Percentiles rank a stretch among this genome's conserved stretches.
Evolutionary conservation across 2,113 vertebrate genomes (phyloP).

Genomic region (Oreochromis aureus): DNA sequence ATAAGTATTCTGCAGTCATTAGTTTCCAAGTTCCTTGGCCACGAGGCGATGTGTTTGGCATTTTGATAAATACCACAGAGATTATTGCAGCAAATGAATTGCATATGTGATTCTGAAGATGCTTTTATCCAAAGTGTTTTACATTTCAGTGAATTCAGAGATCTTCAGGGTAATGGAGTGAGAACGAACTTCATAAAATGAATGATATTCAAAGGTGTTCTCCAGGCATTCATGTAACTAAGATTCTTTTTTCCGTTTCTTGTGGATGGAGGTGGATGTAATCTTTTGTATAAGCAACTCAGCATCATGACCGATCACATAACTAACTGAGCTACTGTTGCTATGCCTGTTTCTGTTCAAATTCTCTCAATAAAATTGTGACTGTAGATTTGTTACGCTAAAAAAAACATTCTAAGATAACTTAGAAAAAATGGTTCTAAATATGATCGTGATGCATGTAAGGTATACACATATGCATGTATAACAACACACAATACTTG

Average conservation of each 20-base stretch:
- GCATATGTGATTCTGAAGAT: neutral
- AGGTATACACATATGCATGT: neutral
- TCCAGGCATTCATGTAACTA: neutral
- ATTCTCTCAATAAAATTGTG: neutral
- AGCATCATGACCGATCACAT: neutral
- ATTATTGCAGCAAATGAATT: neutral
- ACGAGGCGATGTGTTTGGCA: neutral
- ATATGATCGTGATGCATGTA: neutral
- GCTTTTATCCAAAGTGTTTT: slow-evolving; percentile 2
- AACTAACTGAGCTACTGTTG: neutral
- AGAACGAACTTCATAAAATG: neutral
- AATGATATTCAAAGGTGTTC: neutral
- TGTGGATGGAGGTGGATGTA: neutral
- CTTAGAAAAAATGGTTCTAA: neutral
- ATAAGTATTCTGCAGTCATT: neutral
- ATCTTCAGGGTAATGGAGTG: neutral
- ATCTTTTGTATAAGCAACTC: neutral
- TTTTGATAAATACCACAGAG: slow-evolving; percentile 25
- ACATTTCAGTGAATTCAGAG: neutral
- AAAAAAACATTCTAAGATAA: neutral
- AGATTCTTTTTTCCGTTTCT: neutral
- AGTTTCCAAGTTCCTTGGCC: neutral
- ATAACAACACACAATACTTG: neutral
- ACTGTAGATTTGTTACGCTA: neutral
- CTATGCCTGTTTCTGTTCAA: neutral